These are phyloP conservation scores for Halcyon malimbica DNA, from an alignment of 2,113 vertebrate genomes.

Conservation along the genomic window DNA sequence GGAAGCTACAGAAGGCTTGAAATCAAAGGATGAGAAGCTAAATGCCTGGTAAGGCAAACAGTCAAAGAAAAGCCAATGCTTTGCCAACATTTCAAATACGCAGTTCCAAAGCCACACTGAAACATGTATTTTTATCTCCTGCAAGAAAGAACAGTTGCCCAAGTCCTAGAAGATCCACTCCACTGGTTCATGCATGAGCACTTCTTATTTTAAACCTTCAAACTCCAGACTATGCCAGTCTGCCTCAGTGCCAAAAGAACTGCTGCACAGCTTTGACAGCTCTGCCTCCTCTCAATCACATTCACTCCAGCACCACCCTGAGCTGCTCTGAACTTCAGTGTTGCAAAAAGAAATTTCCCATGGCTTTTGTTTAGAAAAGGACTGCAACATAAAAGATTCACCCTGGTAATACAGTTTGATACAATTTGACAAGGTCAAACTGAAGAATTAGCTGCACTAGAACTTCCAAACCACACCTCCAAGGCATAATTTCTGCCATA, in stretches of 20 bases:
- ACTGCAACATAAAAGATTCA: not conserved
- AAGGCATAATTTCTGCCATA: not conserved
- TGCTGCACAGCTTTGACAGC: rapidly evolving
- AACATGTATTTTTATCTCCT: not conserved
- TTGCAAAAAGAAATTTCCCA: not conserved
- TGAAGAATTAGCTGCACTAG: not conserved
- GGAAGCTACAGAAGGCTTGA: not conserved
- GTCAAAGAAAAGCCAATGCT: not conserved
- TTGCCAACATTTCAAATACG: not conserved
- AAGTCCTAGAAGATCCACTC: not conserved
- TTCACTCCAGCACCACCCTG: not conserved
- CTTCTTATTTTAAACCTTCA: not conserved
- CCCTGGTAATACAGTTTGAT: not conserved
- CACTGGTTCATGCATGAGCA: not conserved
- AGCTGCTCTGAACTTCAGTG: not conserved
- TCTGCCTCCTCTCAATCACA: not conserved
- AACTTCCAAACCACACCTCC: not conserved
- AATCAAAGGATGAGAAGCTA: not conserved
- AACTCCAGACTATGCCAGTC: not conserved
- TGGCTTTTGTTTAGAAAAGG: not conserved
- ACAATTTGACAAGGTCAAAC: not conserved
- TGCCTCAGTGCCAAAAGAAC: not conserved
- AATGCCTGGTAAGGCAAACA: not conserved
- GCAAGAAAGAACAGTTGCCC: not conserved
- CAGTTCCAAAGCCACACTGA: not conserved